Base-by-base conservation (phyloP, 2,888 invertebrate genomes). In the Andrena haemorrhoa region DNA sequence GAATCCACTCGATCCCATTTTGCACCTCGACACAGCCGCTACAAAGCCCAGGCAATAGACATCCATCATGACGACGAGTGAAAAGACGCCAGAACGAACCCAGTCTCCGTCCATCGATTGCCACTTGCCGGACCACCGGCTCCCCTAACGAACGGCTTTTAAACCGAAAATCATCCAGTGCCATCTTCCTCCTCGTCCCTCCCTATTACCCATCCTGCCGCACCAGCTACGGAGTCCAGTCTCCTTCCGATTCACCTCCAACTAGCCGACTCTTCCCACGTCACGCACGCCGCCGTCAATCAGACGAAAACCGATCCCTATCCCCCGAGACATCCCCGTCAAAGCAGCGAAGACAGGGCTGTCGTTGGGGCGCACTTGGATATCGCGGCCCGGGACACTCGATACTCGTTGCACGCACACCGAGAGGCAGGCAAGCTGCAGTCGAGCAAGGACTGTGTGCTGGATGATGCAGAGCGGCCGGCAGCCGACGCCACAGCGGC, bases 381-480 rank as follows among this genome's bases (percentile, higher is more conserved):
- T 76, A 77, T 66, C 56, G 33, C 7, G 56, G 41, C 49, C 66
- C 51, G n/a, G 66, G 70, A 75, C 70, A 75, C 84, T 82, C 79
- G 73, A 84, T 75, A 86, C 73, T 56, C 79, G 69, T 71, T 51
- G 75, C 86, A 76, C 75, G 76, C 79, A 76, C 79, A 75, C 64
- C 53, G 63, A n/a, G 78, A 49, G 47, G 12, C 64, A 60, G 69
- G 29, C 58, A 58, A 65, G 53, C 70, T 56, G 68, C 68, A 77
- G 79, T 64, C 65, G 65, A 64, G 63, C 12, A 74, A 29, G 79
- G 81, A 87, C 83, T 83, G 81, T 60, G 83, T 76, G 41, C 23
- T 41, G 71, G 86, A 85, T 75, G 86, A 86, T 82, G 84, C 56
- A 26, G 26, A 35, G 60, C n/a, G 33, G 61, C 23, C 79, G 47